Evolutionary conservation across 2,113 vertebrate genomes (phyloP).

Genomic region (Sorex fumeus): DNA sequence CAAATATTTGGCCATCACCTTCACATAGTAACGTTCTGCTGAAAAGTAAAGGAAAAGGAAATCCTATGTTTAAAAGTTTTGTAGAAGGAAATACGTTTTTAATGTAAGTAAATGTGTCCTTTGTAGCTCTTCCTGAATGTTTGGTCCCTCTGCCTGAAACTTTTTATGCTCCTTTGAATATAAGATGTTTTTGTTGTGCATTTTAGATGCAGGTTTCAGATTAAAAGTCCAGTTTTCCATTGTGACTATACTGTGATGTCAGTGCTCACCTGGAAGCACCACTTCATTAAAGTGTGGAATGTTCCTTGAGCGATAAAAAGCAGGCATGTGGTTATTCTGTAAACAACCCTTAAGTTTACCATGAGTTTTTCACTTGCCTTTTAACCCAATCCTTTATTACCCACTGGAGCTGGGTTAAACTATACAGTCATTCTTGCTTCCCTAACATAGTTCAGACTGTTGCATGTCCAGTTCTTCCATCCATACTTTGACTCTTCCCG

Average conservation of each 20-base stretch:
- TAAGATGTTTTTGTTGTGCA: constrained; percentile 17
- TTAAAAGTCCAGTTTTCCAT: constrained; percentile 66
- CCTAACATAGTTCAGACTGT: constrained; percentile 38
- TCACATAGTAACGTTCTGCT: constrained; percentile 30
- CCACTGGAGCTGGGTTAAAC: constrained; percentile 27
- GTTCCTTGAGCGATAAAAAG: constrained; percentile 67
- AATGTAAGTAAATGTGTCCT: constrained; percentile 20
- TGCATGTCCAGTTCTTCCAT: constrained; percentile 38
- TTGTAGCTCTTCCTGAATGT: constrained; percentile 45
- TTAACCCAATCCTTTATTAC: constrained; percentile 43
- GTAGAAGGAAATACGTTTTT: constrained; percentile 35
- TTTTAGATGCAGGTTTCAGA: constrained; percentile 66
- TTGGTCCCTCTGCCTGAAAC: constrained; percentile 21
- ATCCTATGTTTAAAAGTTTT: constrained; percentile 15
- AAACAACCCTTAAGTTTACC: constrained; percentile 60
- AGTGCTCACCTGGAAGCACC: constrained; percentile 67
- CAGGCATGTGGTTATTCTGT: constrained; percentile 71
- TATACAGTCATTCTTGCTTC: constrained; percentile 70
- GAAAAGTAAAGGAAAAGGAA: constrained; percentile 51
- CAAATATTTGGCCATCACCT: neutral
- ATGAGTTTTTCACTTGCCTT: constrained; percentile 54
- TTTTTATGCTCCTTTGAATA: neutral
- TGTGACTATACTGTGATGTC: constrained; percentile 65
- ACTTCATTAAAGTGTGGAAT: constrained; percentile 67
- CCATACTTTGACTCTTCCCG: constrained; percentile 28